phyloP scores from a whole-genome alignment of 2,888 invertebrate species.

The Nomada hirtipes region DNA sequence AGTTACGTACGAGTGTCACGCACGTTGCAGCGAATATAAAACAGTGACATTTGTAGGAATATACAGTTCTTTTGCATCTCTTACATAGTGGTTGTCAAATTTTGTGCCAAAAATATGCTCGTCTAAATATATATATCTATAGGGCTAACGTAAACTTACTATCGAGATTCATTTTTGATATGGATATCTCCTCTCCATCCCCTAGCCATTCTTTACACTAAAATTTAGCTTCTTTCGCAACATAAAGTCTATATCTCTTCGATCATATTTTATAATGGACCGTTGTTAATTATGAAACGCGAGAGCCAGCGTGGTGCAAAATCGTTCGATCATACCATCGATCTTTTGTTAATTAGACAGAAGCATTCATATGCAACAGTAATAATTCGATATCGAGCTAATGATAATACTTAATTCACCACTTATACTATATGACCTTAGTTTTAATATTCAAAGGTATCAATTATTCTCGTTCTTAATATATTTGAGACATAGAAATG shows the following conservation, averaged over 20 bases:
- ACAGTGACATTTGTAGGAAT: slow-evolving; percentile 47
- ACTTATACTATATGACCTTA: not conserved
- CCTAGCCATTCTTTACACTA: slow-evolving; percentile 12
- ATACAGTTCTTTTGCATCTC: slow-evolving; percentile 40
- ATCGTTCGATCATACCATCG: not conserved
- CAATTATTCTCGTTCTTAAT: not conserved
- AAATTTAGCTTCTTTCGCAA: slow-evolving; percentile 17
- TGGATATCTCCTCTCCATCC: slow-evolving; percentile 1
- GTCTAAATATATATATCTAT: slow-evolving; percentile 58
- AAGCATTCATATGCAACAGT: slow-evolving; percentile 10
- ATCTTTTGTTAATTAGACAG: slow-evolving; percentile 4
- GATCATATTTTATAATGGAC: slow-evolving; percentile 3
- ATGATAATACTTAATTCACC: not conserved
- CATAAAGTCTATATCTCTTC: slow-evolving; percentile 13
- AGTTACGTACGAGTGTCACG: slow-evolving; percentile 34
- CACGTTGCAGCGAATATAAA: slow-evolving; percentile 54
- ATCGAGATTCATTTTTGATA: slow-evolving; percentile 38
- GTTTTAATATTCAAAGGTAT: slow-evolving; percentile 11
- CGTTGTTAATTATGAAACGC: slow-evolving; percentile 20
- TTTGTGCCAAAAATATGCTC: slow-evolving; percentile 75
- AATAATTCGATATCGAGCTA: slow-evolving; percentile 8
- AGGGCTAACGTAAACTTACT: slow-evolving; percentile 44
- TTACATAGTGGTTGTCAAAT: slow-evolving; percentile 63
- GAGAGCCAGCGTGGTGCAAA: slow-evolving; percentile 17
- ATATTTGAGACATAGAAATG: not conserved